These are phyloP conservation scores for Monopis laevigella DNA, from an alignment of 2,888 invertebrate genomes.

Conservation along the genomic window DNA sequence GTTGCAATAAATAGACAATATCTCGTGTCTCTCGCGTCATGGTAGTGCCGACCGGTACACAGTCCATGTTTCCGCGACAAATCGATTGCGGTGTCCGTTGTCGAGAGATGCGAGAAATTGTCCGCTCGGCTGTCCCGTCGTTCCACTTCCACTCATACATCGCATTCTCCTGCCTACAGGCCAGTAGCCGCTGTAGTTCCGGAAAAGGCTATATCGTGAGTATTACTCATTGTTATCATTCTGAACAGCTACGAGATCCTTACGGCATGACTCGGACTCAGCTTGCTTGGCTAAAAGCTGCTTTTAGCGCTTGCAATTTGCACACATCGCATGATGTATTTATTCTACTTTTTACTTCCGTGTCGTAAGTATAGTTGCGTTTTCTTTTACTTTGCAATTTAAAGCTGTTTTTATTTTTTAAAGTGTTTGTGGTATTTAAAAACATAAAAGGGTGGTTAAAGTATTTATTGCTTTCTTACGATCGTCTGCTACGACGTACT, in stretches of 20 bases:
- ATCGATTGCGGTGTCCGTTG: background rate
- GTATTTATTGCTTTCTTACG: too few species aligned
- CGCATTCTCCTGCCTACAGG: slow-evolving; percentile 74
- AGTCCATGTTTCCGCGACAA: background rate
- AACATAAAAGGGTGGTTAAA: too few species aligned
- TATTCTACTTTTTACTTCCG: too few species aligned
- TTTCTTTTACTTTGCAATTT: too few species aligned
- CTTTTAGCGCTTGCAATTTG: slow-evolving; percentile 17
- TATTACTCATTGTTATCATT: slow-evolving; percentile 63
- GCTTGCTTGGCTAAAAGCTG: slow-evolving; percentile 25
- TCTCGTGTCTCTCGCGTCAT: too few species aligned
- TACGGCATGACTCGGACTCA: slow-evolving; percentile 29
- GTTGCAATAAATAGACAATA: too few species aligned
- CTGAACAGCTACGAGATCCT: slow-evolving; percentile 29
- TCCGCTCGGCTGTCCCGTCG: slow-evolving; percentile 36
- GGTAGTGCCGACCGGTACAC: background rate
- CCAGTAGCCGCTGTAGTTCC: slow-evolving; percentile 92
- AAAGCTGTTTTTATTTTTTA: too few species aligned
- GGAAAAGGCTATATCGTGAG: slow-evolving; percentile 96
- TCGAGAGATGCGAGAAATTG: slow-evolving; percentile 41
- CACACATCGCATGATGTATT: slow-evolving; percentile 12
- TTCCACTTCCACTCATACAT: slow-evolving; percentile 62
- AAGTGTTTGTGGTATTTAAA: too few species aligned
- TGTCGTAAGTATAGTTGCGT: too few species aligned
- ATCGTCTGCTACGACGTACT: too few species aligned